Conservation (phyloP, 1,140 invertebrate genomes). For the Microplitis mediator region DNA sequence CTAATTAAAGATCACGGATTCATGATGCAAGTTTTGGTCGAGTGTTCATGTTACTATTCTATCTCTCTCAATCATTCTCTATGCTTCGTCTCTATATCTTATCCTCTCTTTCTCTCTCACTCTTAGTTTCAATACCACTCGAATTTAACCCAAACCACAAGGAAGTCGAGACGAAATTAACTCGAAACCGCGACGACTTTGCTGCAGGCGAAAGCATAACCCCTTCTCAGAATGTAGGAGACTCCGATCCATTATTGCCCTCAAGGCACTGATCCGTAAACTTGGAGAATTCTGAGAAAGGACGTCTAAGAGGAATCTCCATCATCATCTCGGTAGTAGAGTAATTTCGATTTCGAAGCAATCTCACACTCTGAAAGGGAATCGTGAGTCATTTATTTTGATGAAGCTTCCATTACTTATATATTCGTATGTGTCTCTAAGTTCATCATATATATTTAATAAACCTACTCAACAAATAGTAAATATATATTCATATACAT, state of each 20-base stretch:
- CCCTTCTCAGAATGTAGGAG: constrained; percentile 4
- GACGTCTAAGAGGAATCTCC: constrained; percentile 7
- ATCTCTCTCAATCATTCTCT: background rate
- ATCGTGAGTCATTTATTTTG: background rate
- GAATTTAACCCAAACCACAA: constrained; percentile 15
- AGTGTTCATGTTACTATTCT: constrained; percentile 8
- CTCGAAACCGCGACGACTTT: constrained; percentile 13
- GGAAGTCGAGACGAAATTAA: constrained; percentile 22
- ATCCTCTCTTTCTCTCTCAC: background rate
- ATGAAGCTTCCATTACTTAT: too few species aligned
- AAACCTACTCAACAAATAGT: too few species aligned
- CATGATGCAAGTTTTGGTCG: background rate
- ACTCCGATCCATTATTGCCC: constrained; percentile 23
- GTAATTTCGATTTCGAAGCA: constrained; percentile 16
- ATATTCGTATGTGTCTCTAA: too few species aligned
- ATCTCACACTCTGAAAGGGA: background rate
- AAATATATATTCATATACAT: too few species aligned
- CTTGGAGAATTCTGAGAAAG: constrained; percentile 16
- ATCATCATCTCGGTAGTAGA: constrained; percentile 1
- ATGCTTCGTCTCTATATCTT: background rate
- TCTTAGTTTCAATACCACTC: background rate
- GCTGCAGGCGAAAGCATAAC: constrained; percentile 6
- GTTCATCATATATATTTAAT: too few species aligned
- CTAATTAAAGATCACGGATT: too few species aligned
- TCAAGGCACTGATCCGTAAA: constrained; percentile 24